Base-by-base conservation (phyloP, 2,888 invertebrate genomes). In the Rhorus exstirpatorius region DNA sequence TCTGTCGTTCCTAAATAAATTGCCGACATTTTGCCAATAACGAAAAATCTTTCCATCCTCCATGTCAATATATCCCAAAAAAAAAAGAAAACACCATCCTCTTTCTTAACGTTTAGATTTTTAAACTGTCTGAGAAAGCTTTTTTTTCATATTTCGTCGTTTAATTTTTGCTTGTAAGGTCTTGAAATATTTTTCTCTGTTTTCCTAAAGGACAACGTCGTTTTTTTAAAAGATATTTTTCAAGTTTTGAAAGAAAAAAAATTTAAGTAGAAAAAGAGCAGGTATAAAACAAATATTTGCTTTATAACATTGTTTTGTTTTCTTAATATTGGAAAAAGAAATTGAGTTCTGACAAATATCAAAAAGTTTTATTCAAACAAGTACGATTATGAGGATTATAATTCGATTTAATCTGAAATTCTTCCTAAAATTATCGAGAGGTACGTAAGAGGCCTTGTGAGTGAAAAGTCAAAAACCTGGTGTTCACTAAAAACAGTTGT, bases 1-100 rank as follows among this genome's bases (percentile, higher is more conserved):
- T 89, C 86, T 87, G 89, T 89, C 86, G 85, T 88, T 88, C 86
- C 85, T 88, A 89, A 71, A 89, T 89, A 89, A 89, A 89, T 89
- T 89, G 88, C 89, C 88, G 88, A 89, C 88, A 89, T 89, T 89
- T 89, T 89, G 88, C 87, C 86, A 89, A 79, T 86, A 87, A 79
- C 85, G 46, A 38, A 77, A 84, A 79, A 86, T 84, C 78, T 85
- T 88, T 86, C 70, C 83, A 74, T 86, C 87, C 87, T 84, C 17
- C 21, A 14, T 46, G 3, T 6, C 67, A 2, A 14, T 63, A 10
- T 46, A 68, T 35, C 81, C 65, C 10, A 38, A 19, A 19, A 21
- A 26, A 26, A 51, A 44, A 76, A 26, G 31, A 1, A 44, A 21
- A n/a, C n/a, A n/a, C n/a, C 17, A 63, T 60, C 68, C 68, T 63